A percentile compares a stretch with the other conserved stretches of the same genome.
Conservation (phyloP, 1,140 invertebrate genomes). For the Armadillidium nasatum region DNA sequence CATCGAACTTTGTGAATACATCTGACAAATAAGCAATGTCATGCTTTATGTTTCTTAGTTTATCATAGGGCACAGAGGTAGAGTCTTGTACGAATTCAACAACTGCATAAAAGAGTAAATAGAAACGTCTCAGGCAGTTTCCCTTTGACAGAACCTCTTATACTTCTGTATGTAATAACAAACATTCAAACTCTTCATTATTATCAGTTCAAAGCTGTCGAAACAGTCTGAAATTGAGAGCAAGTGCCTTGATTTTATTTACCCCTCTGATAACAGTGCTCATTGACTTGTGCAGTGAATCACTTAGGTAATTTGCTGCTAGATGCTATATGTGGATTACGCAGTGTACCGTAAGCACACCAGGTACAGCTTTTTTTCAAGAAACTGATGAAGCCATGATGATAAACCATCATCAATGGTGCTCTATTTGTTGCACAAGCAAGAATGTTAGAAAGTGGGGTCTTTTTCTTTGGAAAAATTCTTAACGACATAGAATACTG, state of each 20-base stretch:
- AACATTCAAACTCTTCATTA: no score
- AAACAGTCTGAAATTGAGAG: slow-evolving; percentile 42
- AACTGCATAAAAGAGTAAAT: slow-evolving; percentile 33
- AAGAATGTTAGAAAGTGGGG: no score
- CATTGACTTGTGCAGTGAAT: slow-evolving; percentile 34
- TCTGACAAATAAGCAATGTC: slow-evolving; percentile 27
- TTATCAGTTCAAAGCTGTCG: slow-evolving; percentile 34
- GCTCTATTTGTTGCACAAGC: neutral
- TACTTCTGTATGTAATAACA: no score
- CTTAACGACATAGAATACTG: slow-evolving; percentile 16
- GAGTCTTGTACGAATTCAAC: slow-evolving; percentile 27
- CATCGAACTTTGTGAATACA: slow-evolving; percentile 29
- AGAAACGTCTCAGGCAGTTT: slow-evolving; percentile 40
- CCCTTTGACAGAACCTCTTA: no score
- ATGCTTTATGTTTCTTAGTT: slow-evolving; percentile 25
- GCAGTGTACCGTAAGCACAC: slow-evolving; percentile 37
- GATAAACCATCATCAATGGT: slow-evolving; percentile 18
- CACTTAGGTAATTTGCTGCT: slow-evolving; percentile 38
- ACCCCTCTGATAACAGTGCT: slow-evolving; percentile 36
- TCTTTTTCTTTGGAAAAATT: slow-evolving; percentile 25
- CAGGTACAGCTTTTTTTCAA: slow-evolving; percentile 28
- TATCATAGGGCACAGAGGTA: slow-evolving; percentile 21
- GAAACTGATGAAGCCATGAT: slow-evolving; percentile 9
- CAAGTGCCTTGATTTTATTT: slow-evolving; percentile 38
- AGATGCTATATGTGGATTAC: slow-evolving; percentile 39